Base-by-base conservation (phyloP, 2,888 invertebrate genomes). In the Cheilosia impressa region DNA sequence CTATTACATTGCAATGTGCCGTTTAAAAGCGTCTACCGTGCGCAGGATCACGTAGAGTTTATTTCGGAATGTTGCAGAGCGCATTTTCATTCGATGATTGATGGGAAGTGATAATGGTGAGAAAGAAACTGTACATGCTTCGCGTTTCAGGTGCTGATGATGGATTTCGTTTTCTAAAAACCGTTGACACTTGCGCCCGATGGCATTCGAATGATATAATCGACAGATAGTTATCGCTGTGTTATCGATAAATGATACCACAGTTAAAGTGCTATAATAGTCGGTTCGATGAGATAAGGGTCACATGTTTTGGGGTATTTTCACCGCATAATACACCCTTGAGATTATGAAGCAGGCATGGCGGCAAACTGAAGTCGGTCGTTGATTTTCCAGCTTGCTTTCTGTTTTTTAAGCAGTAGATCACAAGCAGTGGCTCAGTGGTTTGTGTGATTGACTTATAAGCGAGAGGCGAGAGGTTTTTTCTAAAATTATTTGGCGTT, bases 11-110 rank as follows among this genome's bases (percentile, higher is more conserved):
- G 5, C 52, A 45, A 19, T 50, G 55, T 47, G 31, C 31, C 65
- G 53, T 82, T 78, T 50, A 68, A 47, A 50, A 62, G 53, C 53
- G 50, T 66, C 57, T 60, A 78, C 71, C 71, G 58, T 66, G 1
- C 27, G 41, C 34, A 47, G 60, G 60, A 77, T 66, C 60, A 72
- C 66, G 53, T 65, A 31, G 6, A 38, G 66, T 60, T 72, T 22
- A 24, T 55, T 52, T 52, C 50, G 82, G 77, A 82, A 72, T 77
- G 60, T 45, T 63, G 10, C 19, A 47, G 22, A 38, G 17, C 27
- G 66, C 52, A 60, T 65, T 69, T 73, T 19, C 50, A 41, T 50
- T n/a, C 45, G 45, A 65, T 66, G 50, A 75, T 63, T 38, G 73
- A 73, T 45, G 72, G 41, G 47, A 34, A 24, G n/a, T 27, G 50